Evolutionary conservation across 1,140 invertebrate species (phyloP).

Genomic region (Leptinotarsa undecemlineata): DNA sequence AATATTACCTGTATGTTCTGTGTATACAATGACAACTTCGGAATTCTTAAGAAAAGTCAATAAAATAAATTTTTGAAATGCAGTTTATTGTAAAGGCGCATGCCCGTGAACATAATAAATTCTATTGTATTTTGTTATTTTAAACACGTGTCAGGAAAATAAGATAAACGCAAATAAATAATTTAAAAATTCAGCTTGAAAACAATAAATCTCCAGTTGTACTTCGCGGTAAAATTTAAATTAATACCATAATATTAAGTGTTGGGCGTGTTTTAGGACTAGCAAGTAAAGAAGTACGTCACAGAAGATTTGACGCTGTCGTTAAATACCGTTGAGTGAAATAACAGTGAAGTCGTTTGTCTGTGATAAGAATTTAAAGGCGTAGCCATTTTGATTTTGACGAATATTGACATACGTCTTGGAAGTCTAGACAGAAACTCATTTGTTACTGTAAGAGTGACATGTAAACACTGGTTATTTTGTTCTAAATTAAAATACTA

Average conservation of each 20-base stretch:
- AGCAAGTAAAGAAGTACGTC: slow-evolving; percentile 34
- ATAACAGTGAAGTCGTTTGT: slow-evolving; percentile 31
- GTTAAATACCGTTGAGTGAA: slow-evolving; percentile 12
- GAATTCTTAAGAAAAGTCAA: slow-evolving; percentile 16
- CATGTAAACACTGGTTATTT: slow-evolving; percentile 55
- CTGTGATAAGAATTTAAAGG: slow-evolving; percentile 48
- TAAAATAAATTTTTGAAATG: slow-evolving; percentile 22
- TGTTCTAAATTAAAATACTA: slow-evolving; percentile 43
- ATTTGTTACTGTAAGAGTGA: slow-evolving; percentile 55
- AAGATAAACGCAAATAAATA: neutral
- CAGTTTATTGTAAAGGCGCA: slow-evolving; percentile 32
- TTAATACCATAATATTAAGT: slow-evolving; percentile 38
- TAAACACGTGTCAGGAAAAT: slow-evolving; percentile 10
- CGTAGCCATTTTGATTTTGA: slow-evolving; percentile 58
- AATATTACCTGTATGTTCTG: neutral
- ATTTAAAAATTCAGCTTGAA: neutral
- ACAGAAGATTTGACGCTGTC: slow-evolving; percentile 1
- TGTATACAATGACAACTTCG: neutral
- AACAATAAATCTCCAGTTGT: neutral
- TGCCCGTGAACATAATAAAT: slow-evolving; percentile 29
- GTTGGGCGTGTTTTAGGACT: slow-evolving; percentile 45
- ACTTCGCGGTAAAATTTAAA: slow-evolving; percentile 39
- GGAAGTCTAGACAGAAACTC: slow-evolving; percentile 56
- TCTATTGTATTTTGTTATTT: neutral
- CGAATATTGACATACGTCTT: slow-evolving; percentile 58